phyloP scores from a whole-genome alignment of 2,113 vertebrate species.

The Halcyon senegalensis region DNA sequence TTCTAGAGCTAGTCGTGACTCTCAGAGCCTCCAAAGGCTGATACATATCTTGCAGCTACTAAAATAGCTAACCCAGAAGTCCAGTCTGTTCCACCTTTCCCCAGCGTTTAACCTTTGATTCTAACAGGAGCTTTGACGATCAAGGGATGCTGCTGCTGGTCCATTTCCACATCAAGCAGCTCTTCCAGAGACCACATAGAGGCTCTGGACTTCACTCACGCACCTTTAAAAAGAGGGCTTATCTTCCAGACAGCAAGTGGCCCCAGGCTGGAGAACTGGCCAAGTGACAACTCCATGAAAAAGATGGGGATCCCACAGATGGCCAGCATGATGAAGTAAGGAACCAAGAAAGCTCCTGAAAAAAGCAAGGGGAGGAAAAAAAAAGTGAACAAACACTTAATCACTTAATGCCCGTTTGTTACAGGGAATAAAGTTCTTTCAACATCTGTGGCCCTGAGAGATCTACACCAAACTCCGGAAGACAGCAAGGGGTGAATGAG shows the following conservation, averaged over 20 bases:
- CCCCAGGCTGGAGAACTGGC: constrained; percentile 84
- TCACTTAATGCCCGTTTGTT: background rate
- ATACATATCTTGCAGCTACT: background rate
- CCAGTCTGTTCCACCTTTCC: background rate
- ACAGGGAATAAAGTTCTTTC: background rate
- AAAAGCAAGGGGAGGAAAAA: background rate
- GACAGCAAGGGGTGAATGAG: background rate
- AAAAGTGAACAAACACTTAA: background rate
- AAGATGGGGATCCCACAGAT: constrained; percentile 85
- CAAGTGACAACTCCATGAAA: constrained; percentile 82
- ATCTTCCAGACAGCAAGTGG: constrained; percentile 83
- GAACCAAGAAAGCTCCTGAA: constrained; percentile 81
- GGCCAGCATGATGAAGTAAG: constrained; percentile 85
- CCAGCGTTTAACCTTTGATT: background rate
- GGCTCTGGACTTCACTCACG: background rate
- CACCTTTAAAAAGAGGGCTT: constrained; percentile 86
- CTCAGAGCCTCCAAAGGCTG: background rate
- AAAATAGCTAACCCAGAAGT: background rate
- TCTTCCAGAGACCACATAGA: background rate
- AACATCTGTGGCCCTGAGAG: background rate
- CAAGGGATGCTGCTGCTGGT: background rate
- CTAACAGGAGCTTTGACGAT: background rate
- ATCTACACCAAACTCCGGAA: background rate
- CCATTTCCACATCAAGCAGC: background rate
- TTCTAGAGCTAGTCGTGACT: background rate